Evolutionary conservation across 2,888 invertebrate species (phyloP), one percentile per base, ranked within the genome.

Genomic region (Xanthorhoe designata): DNA sequence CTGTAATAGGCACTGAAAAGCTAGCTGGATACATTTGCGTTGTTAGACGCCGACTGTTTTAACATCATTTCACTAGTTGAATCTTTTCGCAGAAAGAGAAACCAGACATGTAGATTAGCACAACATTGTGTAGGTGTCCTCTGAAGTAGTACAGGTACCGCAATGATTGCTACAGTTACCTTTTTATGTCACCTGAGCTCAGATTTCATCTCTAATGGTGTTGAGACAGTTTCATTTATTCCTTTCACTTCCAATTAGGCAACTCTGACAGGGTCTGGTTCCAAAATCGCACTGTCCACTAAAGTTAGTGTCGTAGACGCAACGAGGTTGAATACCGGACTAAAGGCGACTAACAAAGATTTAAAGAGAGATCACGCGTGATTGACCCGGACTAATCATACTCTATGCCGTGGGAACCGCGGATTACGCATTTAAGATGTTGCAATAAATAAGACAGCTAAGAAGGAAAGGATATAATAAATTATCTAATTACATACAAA

Each of bases 331-430:
- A 53, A 58, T 35, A 49, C 47, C 52, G 45, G 47, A 15, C 15
- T 18, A 19, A 24, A 15, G 13, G 10, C 42, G n/a, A 15, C 15
- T 32, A 0, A 50, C 51, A 47, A 56, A 38, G 47, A 47, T 17
- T 56, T 50, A 47, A 35, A 47, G 45, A 62, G 24, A 66, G 61
- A 59, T 59, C 54, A 50, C 61, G 50, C 50, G 32, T 59, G 54
- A 54, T 62, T 59, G 59, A 62, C 66, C 66, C 45, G 55, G 35
- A 54, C 53, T 58, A 66, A 66, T 62, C 58, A 59, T 52, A 24
- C 18, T 45, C 53, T 15, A 15, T 9, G 18, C 9, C 59, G 62
- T 59, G 66, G 59, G 62, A 66, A 66, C 57, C 47, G 52, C 24
- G 15, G 15, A 47, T 35, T 24, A 13, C 32, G 19, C 51, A 8